A percentile compares a stretch with the other conserved stretches of the same genome.
phyloP scores from a whole-genome alignment of 2,113 vertebrate species.

The Corythoichthys intestinalis region DNA sequence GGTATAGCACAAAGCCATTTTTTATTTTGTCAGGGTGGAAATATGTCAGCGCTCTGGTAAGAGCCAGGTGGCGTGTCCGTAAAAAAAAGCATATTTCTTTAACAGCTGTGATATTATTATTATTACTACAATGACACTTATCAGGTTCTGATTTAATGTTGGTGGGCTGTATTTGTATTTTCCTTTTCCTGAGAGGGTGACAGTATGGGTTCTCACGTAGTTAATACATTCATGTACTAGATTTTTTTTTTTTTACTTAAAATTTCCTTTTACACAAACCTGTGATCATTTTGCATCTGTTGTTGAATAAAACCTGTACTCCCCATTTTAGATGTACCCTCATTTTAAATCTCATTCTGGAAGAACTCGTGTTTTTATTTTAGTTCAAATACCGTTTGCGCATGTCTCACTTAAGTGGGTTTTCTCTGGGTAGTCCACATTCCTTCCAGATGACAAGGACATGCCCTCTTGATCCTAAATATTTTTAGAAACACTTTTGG shows the following conservation, averaged over 20 bases:
- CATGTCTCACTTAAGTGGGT: neutral
- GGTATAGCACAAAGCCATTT: neutral
- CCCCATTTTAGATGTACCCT: neutral
- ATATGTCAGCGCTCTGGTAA: neutral
- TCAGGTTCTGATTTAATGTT: slow-evolving; percentile 12
- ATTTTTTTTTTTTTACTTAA: neutral
- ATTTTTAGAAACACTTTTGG: neutral
- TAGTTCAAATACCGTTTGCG: neutral
- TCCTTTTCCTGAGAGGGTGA: neutral
- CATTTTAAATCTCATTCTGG: neutral
- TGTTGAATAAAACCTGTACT: neutral
- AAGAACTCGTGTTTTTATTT: neutral
- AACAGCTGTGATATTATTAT: neutral
- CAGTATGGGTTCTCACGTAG: neutral
- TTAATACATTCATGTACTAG: neutral
- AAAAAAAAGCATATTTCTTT: slow-evolving; percentile 25
- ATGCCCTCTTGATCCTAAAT: neutral
- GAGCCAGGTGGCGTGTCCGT: neutral
- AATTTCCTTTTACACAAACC: neutral
- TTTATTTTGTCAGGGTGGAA: slow-evolving; percentile 10
- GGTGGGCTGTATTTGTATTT: slow-evolving; percentile 14
- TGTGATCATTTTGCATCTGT: neutral
- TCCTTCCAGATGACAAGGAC: too few relatives aligned
- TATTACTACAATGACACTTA: neutral
- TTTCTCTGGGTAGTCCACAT: neutral